phyloP scores from a whole-genome alignment of 2,888 invertebrate species.

The Andrena camellia region DNA sequence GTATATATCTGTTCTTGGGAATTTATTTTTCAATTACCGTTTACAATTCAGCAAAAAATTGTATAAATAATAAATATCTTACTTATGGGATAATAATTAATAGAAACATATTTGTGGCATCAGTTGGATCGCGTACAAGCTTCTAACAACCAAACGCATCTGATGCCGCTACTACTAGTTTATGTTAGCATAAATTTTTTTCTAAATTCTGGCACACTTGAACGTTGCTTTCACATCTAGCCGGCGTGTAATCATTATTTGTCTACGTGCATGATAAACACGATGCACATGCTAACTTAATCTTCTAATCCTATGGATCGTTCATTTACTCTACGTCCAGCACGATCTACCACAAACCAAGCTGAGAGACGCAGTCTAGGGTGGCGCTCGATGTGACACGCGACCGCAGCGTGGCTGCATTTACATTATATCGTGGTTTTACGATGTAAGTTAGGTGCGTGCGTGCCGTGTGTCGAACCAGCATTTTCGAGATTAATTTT shows the following conservation, averaged over 20 bases:
- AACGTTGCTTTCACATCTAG: background rate
- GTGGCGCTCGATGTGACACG: conserved; percentile 80
- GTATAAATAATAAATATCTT: too few species aligned
- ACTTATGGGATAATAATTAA: too few species aligned
- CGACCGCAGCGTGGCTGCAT: conserved; percentile 79
- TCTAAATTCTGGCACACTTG: background rate
- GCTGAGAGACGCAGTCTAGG: conserved; percentile 74
- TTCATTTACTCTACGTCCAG: conserved; percentile 62
- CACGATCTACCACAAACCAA: conserved; percentile 69
- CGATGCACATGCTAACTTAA: conserved; percentile 47
- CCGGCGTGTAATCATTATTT: conserved; percentile 3
- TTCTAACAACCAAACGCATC: background rate
- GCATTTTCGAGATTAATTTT: conserved; percentile 84
- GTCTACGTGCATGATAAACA: conserved; percentile 28
- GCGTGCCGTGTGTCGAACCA: conserved; percentile 72
- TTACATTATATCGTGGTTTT: conserved; percentile 73
- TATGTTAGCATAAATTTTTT: background rate
- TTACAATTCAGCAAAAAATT: too few species aligned
- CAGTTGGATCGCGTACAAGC: background rate
- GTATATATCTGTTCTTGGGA: too few species aligned
- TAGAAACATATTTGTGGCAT: too few species aligned
- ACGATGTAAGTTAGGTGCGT: conserved; percentile 68
- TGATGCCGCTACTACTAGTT: background rate
- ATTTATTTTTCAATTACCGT: too few species aligned
- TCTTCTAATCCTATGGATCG: conserved; percentile 58